Percentiles rank a stretch among this genome's conserved stretches.
Evolutionary conservation across 2,113 vertebrate genomes (phyloP).

Genomic region (Danio rerio): DNA sequence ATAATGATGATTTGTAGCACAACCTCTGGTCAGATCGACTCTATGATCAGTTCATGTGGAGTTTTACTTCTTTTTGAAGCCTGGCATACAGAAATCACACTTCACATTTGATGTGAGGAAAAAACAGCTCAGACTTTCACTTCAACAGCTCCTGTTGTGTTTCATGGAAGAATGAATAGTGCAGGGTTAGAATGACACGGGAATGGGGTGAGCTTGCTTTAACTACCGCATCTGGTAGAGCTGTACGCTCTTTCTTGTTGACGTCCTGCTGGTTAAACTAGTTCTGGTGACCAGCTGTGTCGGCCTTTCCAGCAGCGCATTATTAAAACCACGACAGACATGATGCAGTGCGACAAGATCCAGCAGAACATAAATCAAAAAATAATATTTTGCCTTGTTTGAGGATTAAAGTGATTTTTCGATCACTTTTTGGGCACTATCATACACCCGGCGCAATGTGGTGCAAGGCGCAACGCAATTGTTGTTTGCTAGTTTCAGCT

Average conservation of each 20-base stretch:
- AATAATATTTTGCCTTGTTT: no score
- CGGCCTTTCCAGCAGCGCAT: background rate
- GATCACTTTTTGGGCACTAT: no score
- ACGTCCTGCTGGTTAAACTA: background rate
- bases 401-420: no score
- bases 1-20: background rate
- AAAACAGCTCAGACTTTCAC: background rate
- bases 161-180: constrained; percentile 6
- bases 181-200: constrained; percentile 1
- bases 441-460: no score
- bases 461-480: no score
- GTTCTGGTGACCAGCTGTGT: constrained; percentile 17
- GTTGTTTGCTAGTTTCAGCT: no score
- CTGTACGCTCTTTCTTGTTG: background rate
- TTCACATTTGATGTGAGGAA: background rate
- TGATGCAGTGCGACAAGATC: background rate
- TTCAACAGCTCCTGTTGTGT: background rate
- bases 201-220: background rate
- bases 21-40: background rate
- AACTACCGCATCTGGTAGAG: background rate
- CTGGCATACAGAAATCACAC: background rate
- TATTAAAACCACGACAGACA: background rate
- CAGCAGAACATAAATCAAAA: background rate
- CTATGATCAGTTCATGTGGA: background rate
- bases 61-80: background rate